Conservation (phyloP, 2,113 vertebrate genomes). For the Cryptomyrus ogoouensis region DNA sequence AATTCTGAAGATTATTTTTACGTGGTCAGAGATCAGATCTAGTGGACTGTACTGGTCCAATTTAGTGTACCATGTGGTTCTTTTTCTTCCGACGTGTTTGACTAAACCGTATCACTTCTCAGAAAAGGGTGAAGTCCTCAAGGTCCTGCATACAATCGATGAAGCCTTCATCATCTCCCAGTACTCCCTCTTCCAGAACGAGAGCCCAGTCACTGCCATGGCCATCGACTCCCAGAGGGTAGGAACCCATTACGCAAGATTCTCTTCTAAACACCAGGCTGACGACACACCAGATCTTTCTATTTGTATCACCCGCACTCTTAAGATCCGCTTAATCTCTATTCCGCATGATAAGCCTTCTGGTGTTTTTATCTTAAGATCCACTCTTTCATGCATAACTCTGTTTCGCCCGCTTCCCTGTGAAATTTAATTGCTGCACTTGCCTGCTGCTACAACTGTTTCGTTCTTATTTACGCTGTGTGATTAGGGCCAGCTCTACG, state of each 20-base stretch:
- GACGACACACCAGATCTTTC: background rate
- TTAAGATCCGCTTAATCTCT: background rate
- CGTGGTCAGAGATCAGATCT: background rate
- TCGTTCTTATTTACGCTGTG: too few relatives aligned
- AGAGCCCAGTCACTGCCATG: constrained; percentile 65
- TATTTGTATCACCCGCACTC: background rate
- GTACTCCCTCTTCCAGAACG: constrained; percentile 63
- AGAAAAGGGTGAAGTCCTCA: constrained; percentile 72
- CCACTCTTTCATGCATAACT: background rate
- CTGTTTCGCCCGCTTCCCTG: background rate
- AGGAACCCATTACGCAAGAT: background rate
- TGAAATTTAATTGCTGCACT: background rate
- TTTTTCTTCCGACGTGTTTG: background rate
- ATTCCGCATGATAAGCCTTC: background rate
- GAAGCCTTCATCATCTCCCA: constrained; percentile 68
- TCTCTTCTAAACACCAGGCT: background rate
- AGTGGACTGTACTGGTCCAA: background rate
- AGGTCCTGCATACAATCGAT: constrained; percentile 62
- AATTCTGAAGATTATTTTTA: background rate
- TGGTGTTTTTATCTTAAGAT: background rate
- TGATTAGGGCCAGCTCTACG: constrained; percentile 65
- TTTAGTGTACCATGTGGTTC: background rate
- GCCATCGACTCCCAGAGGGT: constrained; percentile 65
- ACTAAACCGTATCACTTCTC: background rate
- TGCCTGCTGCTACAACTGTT: background rate